Evolutionary conservation across 2,888 invertebrate genomes (phyloP).

Genomic region (Zaprionus lineosus): DNA sequence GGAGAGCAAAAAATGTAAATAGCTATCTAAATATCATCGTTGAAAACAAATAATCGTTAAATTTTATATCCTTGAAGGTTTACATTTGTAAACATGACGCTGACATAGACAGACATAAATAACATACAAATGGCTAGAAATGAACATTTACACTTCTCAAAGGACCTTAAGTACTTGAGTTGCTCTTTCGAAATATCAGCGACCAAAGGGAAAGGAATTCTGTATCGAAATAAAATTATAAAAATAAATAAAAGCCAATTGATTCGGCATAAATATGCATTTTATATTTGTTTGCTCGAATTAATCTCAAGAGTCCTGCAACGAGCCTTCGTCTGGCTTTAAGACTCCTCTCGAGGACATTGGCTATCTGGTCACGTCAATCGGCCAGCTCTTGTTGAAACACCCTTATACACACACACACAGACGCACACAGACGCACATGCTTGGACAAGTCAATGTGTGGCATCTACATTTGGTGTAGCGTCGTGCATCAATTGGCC

Average conservation of each 20-base stretch:
- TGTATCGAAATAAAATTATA: too few species aligned
- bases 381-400: conserved; percentile 1
- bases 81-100: conserved; percentile 47
- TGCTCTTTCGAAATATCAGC: too few species aligned
- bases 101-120: conserved; percentile 18
- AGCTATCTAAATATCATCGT: conserved; percentile 51
- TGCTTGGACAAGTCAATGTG: conserved; percentile 5
- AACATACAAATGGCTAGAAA: conserved; percentile 1
- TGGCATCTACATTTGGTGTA: conserved; percentile 21
- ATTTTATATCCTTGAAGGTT: conserved; percentile 53
- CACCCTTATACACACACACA: background rate
- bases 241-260: too few species aligned
- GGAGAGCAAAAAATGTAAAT: conserved; percentile 37
- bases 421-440: background rate
- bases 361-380: conserved; percentile 21
- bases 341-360: background rate
- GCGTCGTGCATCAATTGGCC: conserved; percentile 47
- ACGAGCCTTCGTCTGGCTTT: background rate
- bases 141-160: background rate
- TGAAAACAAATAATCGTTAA: conserved; percentile 67
- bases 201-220: too few species aligned
- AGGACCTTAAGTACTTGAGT: too few species aligned
- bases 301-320: background rate
- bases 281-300: background rate
- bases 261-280: background rate